Evolutionary conservation across 2,888 invertebrate genomes (phyloP).

Genomic region (Trileptium ribeirensis): DNA sequence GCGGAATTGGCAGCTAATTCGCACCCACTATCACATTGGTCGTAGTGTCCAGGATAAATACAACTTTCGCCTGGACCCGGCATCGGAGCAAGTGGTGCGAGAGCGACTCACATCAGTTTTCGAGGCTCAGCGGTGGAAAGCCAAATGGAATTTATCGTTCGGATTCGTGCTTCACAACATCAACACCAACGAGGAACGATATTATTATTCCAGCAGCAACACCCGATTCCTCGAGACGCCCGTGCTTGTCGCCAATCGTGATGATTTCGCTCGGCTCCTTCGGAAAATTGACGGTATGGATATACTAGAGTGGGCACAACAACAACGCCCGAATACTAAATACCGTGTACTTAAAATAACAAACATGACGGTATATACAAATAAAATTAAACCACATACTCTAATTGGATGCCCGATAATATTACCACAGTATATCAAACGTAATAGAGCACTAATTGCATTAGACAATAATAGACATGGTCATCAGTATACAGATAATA

Average conservation of each 20-base stretch:
- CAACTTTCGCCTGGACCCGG: background rate
- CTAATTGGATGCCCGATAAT: background rate
- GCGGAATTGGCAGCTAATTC: background rate
- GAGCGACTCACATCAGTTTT: background rate
- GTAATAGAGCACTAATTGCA: background rate
- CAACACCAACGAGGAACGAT: background rate
- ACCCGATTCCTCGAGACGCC: background rate
- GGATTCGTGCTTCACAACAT: background rate
- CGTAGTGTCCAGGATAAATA: background rate
- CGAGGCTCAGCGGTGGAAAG: background rate
- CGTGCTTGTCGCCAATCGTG: background rate
- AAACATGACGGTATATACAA: background rate
- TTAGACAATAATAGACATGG: background rate
- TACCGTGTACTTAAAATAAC: background rate
- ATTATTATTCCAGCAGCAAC: background rate
- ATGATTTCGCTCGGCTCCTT: background rate
- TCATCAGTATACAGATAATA: background rate
- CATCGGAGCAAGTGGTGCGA: background rate
- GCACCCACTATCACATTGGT: background rate
- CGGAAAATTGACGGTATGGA: background rate
- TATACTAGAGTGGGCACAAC: background rate
- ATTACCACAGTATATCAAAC: background rate
- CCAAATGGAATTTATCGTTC: background rate
- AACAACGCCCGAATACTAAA: background rate
- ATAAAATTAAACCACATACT: background rate